Evolutionary conservation across 2,113 vertebrate species (phyloP).

Genomic region (Hylia prasina): DNA sequence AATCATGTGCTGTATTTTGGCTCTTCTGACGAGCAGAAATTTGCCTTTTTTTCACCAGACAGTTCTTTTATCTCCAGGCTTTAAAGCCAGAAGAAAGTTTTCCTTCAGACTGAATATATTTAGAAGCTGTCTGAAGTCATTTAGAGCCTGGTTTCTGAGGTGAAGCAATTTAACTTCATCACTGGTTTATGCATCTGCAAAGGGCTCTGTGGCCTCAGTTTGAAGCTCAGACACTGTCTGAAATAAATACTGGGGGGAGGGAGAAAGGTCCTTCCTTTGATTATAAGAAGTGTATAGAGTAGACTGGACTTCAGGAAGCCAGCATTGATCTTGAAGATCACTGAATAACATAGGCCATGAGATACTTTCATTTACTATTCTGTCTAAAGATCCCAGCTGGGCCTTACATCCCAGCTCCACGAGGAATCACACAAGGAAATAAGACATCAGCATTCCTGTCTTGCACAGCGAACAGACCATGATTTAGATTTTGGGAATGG

Average conservation of each 20-base stretch:
- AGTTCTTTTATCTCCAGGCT: slow-evolving; percentile 1
- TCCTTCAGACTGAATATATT: slow-evolving; percentile 1
- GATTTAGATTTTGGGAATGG: neutral
- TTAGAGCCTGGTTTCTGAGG: slow-evolving; percentile 15
- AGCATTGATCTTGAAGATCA: slow-evolving; percentile 41
- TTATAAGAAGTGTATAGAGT: neutral
- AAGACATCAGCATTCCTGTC: neutral
- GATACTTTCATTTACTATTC: slow-evolving; percentile 32
- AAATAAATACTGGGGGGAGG: slow-evolving; percentile 23
- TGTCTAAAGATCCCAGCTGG: slow-evolving; percentile 4
- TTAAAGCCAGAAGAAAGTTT: slow-evolving; percentile 30
- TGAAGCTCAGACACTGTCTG: slow-evolving; percentile 12
- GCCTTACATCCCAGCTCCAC: neutral
- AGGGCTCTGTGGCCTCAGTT: neutral
- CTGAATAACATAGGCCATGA: neutral
- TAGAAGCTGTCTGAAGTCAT: slow-evolving; percentile 36
- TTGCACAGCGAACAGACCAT: neutral
- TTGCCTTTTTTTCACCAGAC: neutral
- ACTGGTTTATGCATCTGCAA: neutral
- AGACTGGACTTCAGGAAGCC: slow-evolving; percentile 45
- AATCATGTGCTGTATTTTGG: neutral
- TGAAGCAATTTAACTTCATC: slow-evolving; percentile 25
- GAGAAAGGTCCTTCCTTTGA: slow-evolving; percentile 8
- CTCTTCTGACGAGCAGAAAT: neutral
- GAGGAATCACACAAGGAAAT: neutral